Evolutionary conservation across 2,888 invertebrate genomes (phyloP), one percentile per base, ranked within the genome.

Genomic region (Clostera curtula): DNA sequence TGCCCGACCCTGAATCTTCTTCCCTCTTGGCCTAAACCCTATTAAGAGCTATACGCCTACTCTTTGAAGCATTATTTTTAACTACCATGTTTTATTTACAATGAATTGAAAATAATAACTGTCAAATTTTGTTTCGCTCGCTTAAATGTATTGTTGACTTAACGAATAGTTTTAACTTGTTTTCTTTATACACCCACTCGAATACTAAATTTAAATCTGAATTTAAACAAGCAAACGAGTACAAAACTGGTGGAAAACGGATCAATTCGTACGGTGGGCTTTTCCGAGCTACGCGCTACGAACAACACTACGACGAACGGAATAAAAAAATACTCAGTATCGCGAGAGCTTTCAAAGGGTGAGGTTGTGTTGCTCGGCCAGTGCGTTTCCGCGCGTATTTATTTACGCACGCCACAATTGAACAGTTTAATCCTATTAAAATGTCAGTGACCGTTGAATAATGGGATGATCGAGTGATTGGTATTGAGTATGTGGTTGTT

Each of bases 401-500:
- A 49, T 65, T 74, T 59, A 65, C 64, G 58, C 43, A 54, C 74
- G 77, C 49, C 53, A 59, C 50, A 32, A 55, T 63, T 65, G 56
- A 66, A 64, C 62, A 56, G n/a, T 57, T 56, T 54, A 72, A 79
- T 76, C 72, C 62, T 67, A 77, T 80, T 75, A 67, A 54, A 60
- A 36, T 48, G 65, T 60, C 59, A 56, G 53, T 66, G 66, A 57
- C 61, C 64, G 43, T 28, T 49, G 36, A 36, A 36, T 62, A 63
- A 71, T 63, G 49, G 36, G 55, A 66, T 66, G 50, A 71, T 61
- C 54, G 28, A 32, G 49, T 52, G 45, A 49, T 62, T 52, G 50
- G 52, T 64, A 56, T 63, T 48, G 43, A 47, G 57, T 60, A 62
- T 58, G 57, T 43, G 47, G 47, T 57, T 52, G 43, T 41, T 61